Conservation (phyloP, 2,888 invertebrate genomes). For the Arctia plantaginis region DNA sequence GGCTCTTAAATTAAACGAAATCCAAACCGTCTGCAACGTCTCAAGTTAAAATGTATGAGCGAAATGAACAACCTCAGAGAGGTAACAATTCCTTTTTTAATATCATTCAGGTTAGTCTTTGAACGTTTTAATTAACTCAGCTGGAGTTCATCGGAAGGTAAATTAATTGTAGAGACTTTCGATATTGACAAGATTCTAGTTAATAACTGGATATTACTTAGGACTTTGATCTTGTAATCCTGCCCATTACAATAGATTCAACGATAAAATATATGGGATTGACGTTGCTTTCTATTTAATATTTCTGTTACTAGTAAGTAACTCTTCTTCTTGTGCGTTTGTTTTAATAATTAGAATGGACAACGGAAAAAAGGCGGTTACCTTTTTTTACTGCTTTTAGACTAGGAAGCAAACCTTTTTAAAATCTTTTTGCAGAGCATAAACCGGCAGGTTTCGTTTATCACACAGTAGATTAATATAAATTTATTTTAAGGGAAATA, state of each 20-base stretch:
- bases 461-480: too few species aligned
- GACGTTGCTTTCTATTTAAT: neutral
- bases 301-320: too few species aligned
- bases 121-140: slow-evolving; percentile 24
- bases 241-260: neutral
- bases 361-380: too few species aligned
- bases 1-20: neutral
- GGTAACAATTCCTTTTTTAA: slow-evolving; percentile 8
- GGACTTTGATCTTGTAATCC: neutral
- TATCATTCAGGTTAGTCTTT: slow-evolving; percentile 14
- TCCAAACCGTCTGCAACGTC: neutral
- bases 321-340: too few species aligned
- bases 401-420: too few species aligned
- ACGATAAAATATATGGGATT: neutral
- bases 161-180: slow-evolving; percentile 13
- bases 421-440: too few species aligned
- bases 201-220: neutral
- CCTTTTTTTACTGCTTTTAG: too few species aligned
- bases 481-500: too few species aligned
- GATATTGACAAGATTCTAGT: slow-evolving; percentile 6
- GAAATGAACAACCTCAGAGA: slow-evolving; percentile 6
- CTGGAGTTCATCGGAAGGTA: slow-evolving; percentile 12
- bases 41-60: slow-evolving; percentile 4
- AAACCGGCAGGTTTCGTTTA: too few species aligned
- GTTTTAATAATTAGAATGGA: too few species aligned